A percentile compares a stretch with the other conserved stretches of the same genome.
Conservation (phyloP, 2,888 invertebrate genomes). For the Antheraea yamamai region DNA sequence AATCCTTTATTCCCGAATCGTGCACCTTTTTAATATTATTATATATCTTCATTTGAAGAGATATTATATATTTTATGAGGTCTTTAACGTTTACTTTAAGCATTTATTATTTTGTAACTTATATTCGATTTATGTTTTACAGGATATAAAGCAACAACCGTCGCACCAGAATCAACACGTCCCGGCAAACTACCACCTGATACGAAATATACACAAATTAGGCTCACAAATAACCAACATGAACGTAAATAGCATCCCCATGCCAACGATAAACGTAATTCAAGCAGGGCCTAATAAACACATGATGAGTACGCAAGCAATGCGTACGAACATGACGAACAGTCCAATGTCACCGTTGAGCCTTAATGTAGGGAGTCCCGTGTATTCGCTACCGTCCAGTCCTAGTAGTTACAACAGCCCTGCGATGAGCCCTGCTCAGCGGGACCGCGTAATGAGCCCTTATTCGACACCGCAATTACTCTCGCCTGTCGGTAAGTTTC, state of each 20-base stretch:
- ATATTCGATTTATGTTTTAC: conserved; percentile 45
- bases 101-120: conserved; percentile 23
- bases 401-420: conserved; percentile 68
- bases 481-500: conserved; percentile 63
- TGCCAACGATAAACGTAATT: conserved; percentile 63
- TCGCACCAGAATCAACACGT: conserved; percentile 43
- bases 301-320: conserved; percentile 36
- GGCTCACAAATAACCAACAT: conserved; percentile 32
- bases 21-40: not conserved
- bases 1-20: not conserved
- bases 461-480: conserved; percentile 69
- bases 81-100: not conserved
- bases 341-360: conserved; percentile 67
- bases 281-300: conserved; percentile 50
- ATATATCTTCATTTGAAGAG: not conserved
- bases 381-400: conserved; percentile 67
- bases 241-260: conserved; percentile 47
- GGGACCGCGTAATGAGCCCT: conserved; percentile 62
- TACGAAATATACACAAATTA: conserved; percentile 46
- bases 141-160: conserved; percentile 56
- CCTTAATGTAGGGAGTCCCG: conserved; percentile 62
- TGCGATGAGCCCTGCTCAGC: conserved; percentile 64
- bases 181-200: conserved; percentile 49
- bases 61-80: not conserved
- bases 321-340: conserved; percentile 35